Evolutionary conservation across 2,113 vertebrate genomes (phyloP), one percentile per base, ranked within the genome.

Genomic region (Lophius piscatorius): DNA sequence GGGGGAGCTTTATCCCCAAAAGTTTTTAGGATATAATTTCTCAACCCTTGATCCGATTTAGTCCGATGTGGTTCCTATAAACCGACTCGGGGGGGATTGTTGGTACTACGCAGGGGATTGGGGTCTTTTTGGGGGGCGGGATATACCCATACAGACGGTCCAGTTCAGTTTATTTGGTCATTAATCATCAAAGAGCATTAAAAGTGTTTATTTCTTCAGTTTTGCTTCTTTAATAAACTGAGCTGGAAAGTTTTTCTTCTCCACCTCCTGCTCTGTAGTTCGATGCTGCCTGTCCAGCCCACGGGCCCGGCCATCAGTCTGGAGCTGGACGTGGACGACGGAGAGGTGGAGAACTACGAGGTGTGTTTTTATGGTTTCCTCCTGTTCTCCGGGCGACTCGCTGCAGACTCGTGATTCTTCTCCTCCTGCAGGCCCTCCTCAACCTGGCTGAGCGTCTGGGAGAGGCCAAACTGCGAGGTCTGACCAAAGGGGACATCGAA

Each of bases 261-360:
- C 2, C 12, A 1, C 26, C 16, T 0, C 48, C n/a, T n/a, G n/a
- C 31, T 29, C 60, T 54, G 6, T 62, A 99, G 97, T 80, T 99
- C 97, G 83, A 95, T 99, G 95, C 94, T 99, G 82, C 97, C 97
- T 70, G 95, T 99, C 83, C 96, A 97, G 92, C 96, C 97, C 44
- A 91, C 96, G 74, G 97, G 95, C 80, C 96, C 96, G 76, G 91
- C 96, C 56, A 96, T 98, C 92, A 95, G 95, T 89, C 93, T 98
- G 54, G 97, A 99, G 85, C 92, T 98, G 89, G 97, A 99, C 75
- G 96, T 98, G 35, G 97, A 99, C 75, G 97, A 99, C 67, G 97
- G 96, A 76, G 97, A 98, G 81, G 97, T 99, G 72, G 97, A 99
- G 91, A 99, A 99, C 87, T 98, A 99, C 4, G 97, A 99, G 95